Conservation (phyloP, 2,888 invertebrate species). For the Synergus japonicus region DNA sequence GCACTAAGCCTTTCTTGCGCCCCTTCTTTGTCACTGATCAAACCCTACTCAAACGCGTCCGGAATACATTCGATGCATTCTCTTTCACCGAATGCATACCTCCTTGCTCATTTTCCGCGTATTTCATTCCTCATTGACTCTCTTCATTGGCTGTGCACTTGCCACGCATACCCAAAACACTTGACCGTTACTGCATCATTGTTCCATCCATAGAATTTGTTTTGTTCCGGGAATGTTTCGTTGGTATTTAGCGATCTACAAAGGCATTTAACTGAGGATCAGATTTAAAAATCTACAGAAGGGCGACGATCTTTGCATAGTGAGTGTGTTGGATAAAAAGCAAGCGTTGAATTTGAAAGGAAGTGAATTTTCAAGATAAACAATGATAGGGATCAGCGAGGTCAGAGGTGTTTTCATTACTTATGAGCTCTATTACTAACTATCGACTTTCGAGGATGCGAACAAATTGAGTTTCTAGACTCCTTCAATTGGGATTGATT, state of each 20-base stretch:
- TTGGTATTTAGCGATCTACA: constrained; percentile 26
- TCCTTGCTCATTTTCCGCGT: constrained; percentile 14
- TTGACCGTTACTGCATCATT: constrained; percentile 15
- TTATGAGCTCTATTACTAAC: background rate
- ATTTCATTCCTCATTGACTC: constrained; percentile 21
- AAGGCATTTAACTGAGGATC: constrained; percentile 4
- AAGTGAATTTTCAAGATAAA: background rate
- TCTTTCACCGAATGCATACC: background rate
- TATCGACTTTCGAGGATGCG: background rate
- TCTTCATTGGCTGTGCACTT: background rate
- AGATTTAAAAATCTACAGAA: background rate
- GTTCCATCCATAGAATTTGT: background rate
- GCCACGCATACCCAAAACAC: constrained; percentile 16
- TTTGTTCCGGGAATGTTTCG: constrained; percentile 23
- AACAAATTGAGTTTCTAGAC: background rate
- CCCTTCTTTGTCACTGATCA: constrained; percentile 14
- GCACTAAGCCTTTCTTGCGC: background rate
- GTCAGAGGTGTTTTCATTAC: background rate
- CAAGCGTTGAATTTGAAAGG: background rate
- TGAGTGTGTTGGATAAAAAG: constrained; percentile 1
- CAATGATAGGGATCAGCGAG: background rate
- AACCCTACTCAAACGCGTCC: background rate
- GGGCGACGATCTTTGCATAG: constrained; percentile 14
- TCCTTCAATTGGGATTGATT: constrained; percentile 8
- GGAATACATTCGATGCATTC: constrained; percentile 14